Evolutionary conservation across 2,888 invertebrate species (phyloP), one percentile per base, ranked within the genome.

Genomic region (Sphaerophoria rueppellii): DNA sequence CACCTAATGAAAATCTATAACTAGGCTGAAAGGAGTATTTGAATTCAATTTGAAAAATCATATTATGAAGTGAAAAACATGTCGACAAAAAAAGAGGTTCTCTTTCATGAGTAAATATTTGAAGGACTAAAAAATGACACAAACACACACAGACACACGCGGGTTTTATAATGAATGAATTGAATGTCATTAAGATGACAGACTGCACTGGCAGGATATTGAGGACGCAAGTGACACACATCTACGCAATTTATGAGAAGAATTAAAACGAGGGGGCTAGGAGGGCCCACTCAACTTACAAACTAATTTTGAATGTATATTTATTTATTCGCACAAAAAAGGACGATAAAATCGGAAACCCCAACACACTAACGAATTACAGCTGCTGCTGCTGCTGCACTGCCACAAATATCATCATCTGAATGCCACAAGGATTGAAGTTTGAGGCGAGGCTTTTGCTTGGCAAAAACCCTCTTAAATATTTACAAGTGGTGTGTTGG

Each of bases 281-380:
- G 40, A 67, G 57, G 58, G 37, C n/a, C 54, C 12, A 12, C n/a
- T 35, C 46, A n/a, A 43, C 50, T 65, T 34, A 65, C 34, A 58
- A 37, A 70, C 40, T 71, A 61, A 65, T 63, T 58, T 63, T 9
- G 65, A 58, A 76, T 65, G 70, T 48, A 81, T 55, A 81, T 75
- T 76, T 76, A 81, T 75, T 76, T 76, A 70, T 75, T 76, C 63
- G 40, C 63, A 48, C 63, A 81, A 76, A 70, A 81, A 71, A 76
- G 57, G 70, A 35, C 61, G 46, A 71, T 63, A 71, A 71, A 63
- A 70, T 37, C 35, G 16, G 52, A 61, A 55, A 43, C 48, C 71
- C 65, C 46, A 71, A 71, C 72, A 65, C 54, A 48, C 72, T 58
- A 71, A 71, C 63, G 71, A 76, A 81, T 81, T 81, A 81, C 58